Conservation (phyloP, 2,797 vertebrate genomes). For the Muscicapa striata region DNA sequence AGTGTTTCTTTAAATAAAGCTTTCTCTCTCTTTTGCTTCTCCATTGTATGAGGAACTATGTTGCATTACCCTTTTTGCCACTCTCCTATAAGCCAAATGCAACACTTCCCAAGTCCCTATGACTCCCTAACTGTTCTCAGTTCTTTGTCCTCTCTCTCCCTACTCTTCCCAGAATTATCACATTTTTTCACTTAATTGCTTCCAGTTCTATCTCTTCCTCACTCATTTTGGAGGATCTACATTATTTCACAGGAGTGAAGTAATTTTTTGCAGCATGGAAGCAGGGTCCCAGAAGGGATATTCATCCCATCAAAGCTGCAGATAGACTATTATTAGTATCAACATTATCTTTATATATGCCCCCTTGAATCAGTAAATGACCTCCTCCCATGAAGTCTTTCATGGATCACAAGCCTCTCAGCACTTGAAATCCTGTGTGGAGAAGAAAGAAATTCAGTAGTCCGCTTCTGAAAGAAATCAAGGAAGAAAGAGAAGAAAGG, state of each 20-base stretch:
- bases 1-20: too few relatives aligned
- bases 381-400: not conserved
- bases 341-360: not conserved
- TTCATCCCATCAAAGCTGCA: not conserved
- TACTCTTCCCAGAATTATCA: not conserved
- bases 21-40: too few relatives aligned
- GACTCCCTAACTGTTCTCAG: not conserved
- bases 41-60: too few relatives aligned
- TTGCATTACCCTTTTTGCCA: too few relatives aligned
- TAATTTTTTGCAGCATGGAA: not conserved
- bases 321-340: not conserved
- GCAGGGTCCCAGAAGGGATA: not conserved
- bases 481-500: not conserved
- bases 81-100: too few relatives aligned
- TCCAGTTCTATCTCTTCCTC: not conserved
- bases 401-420: not conserved
- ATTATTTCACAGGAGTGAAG: not conserved
- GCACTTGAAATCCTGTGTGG: not conserved
- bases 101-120: not conserved
- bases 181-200: not conserved
- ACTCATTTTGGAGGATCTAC: not conserved
- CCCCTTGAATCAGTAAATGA: not conserved
- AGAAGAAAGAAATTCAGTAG: not conserved
- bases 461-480: not conserved
- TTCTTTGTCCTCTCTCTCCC: not conserved